Evolutionary conservation across 2,113 vertebrate species (phyloP).

Genomic region (Bos javanicus): DNA sequence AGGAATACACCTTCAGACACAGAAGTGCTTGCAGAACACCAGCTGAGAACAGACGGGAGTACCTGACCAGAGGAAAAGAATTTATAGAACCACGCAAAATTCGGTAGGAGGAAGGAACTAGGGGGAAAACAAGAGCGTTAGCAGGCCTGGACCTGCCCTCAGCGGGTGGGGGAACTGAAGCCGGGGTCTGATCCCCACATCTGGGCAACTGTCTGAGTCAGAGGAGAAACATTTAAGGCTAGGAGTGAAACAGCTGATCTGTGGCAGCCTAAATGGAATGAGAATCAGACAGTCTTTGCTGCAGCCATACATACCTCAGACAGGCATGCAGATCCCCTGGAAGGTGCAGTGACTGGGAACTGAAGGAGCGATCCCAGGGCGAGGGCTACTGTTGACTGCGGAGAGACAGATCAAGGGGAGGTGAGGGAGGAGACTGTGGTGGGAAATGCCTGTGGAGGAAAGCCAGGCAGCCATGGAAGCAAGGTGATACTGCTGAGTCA

Average conservation of each 20-base stretch:
- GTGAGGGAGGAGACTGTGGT: not conserved
- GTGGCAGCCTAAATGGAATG: not conserved
- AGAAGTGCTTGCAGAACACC: not conserved
- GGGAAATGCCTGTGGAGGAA: not conserved
- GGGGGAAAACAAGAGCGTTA: not conserved
- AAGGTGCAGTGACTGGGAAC: not conserved
- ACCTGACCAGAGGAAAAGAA: not conserved
- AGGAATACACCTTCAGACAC: not conserved
- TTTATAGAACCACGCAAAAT: not conserved
- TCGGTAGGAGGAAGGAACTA: accelerated
- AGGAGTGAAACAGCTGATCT: not conserved
- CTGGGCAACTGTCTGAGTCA: not conserved
- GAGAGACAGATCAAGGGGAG: no score
- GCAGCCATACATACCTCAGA: not conserved
- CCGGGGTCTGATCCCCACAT: not conserved
- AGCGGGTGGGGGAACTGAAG: not conserved
- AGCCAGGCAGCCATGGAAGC: not conserved
- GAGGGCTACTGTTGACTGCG: not conserved
- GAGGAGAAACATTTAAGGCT: not conserved
- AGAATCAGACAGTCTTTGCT: not conserved
- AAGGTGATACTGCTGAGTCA: not conserved
- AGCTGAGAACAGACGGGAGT: not conserved
- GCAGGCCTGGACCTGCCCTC: not conserved
- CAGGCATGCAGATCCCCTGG: not conserved
- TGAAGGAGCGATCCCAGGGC: not conserved